These are phyloP conservation scores for Enoplosus armatus DNA, from an alignment of 2,797 vertebrate genomes.

Conservation along the genomic window DNA sequence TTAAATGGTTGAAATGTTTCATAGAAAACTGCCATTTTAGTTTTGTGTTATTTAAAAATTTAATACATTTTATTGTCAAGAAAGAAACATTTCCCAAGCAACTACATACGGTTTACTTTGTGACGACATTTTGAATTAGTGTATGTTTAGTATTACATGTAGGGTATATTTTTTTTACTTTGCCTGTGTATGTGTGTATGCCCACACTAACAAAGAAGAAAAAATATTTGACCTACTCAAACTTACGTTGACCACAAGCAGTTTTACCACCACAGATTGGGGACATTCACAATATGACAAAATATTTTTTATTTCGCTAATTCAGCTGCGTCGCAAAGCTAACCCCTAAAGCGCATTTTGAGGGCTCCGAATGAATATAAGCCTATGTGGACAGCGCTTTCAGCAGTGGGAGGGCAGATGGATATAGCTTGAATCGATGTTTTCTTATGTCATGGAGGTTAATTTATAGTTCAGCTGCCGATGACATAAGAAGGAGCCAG, in stretches of 20 bases:
- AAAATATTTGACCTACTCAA: not conserved
- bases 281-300: not conserved
- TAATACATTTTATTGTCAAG: no score
- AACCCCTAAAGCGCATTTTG: not conserved
- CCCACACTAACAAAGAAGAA: not conserved
- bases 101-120: not conserved
- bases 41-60: not conserved
- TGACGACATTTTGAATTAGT: not conserved
- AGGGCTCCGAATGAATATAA: not conserved
- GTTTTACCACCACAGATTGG: not conserved
- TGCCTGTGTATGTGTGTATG: not conserved
- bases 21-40: not conserved
- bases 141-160: not conserved
- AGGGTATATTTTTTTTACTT: not conserved
- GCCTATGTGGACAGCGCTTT: not conserved
- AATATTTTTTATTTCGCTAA: not conserved
- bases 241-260: not conserved
- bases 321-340: no score
- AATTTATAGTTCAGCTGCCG: slow-evolving; percentile 35
- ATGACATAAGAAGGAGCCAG: slow-evolving; percentile 20
- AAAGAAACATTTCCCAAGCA: not conserved
- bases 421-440: not conserved
- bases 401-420: not conserved
- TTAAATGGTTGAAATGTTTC: not conserved
- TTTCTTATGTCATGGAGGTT: not conserved